A percentile compares a stretch with the other conserved stretches of the same genome.
Conservation (phyloP, 2,888 invertebrate genomes). For the Pristionchus maxplancki region DNA sequence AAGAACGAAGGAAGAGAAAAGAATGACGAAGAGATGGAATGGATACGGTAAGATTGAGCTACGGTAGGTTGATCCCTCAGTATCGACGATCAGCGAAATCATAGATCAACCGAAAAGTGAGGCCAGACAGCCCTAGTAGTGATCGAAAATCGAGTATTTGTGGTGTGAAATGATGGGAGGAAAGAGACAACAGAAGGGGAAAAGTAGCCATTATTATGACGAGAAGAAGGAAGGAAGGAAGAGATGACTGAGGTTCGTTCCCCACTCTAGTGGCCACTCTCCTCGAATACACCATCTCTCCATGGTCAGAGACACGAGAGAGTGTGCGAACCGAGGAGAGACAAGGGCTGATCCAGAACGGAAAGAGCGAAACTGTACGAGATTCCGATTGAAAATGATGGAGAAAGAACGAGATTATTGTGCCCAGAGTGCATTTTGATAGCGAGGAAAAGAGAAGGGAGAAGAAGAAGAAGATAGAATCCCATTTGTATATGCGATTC, state of each 20-base stretch:
- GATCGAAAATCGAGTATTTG: neutral
- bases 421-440: constrained; percentile 34
- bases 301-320: no score
- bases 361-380: neutral
- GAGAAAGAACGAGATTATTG: constrained; percentile 22
- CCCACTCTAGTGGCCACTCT: no score
- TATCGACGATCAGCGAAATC: no score
- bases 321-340: no score
- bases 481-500: constrained; percentile 34
- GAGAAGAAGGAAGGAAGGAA: constrained; percentile 1
- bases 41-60: neutral
- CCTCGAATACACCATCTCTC: no score
- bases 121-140: no score
- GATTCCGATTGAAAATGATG: neutral
- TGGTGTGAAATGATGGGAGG: no score
- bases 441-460: neutral
- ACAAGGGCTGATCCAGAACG: no score
- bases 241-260: no score
- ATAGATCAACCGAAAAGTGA: no score
- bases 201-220: neutral
- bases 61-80: neutral
- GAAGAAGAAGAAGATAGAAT: constrained; percentile 5
- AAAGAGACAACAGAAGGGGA: neutral
- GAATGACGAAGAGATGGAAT: neutral
- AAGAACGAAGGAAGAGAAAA: no score